Conservation (phyloP, 2,113 vertebrate species). For the Peromyscus californicus region DNA sequence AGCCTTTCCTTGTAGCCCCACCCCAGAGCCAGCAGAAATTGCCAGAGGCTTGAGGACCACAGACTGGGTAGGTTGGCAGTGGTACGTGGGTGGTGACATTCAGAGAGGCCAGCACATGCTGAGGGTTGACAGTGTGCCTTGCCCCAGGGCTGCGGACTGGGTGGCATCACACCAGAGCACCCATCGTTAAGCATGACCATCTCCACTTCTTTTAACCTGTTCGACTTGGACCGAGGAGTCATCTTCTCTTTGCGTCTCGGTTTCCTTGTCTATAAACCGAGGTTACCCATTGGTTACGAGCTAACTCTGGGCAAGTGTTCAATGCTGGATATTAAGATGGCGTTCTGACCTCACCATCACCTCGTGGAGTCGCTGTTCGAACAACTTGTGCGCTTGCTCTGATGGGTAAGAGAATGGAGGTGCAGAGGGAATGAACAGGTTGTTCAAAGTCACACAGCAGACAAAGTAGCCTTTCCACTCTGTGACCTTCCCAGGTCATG, state of each 20-base stretch:
- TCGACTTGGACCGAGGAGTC: not conserved
- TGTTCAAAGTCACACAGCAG: conserved; percentile 1
- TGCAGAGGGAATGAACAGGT: not conserved
- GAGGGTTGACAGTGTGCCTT: not conserved
- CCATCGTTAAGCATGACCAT: not conserved
- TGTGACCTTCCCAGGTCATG: not conserved
- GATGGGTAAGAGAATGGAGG: not conserved
- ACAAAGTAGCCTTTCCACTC: not conserved
- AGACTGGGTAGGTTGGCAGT: not conserved
- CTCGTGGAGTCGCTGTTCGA: not conserved
- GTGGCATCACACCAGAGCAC: no score
- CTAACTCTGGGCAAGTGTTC: not conserved
- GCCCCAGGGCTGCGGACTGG: not conserved
- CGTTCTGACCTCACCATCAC: not conserved
- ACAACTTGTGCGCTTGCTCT: not conserved
- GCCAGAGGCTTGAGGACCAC: not conserved
- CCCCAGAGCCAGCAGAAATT: not conserved
- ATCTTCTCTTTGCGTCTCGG: not conserved
- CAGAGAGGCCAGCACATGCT: not conserved
- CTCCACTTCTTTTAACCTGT: not conserved
- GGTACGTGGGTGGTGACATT: not conserved
- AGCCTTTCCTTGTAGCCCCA: not conserved
- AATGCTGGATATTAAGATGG: not conserved
- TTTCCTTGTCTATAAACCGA: not conserved
- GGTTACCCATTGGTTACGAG: not conserved